Conservation (phyloP, 2,888 invertebrate genomes). For the Pristionchus japonicus region DNA sequence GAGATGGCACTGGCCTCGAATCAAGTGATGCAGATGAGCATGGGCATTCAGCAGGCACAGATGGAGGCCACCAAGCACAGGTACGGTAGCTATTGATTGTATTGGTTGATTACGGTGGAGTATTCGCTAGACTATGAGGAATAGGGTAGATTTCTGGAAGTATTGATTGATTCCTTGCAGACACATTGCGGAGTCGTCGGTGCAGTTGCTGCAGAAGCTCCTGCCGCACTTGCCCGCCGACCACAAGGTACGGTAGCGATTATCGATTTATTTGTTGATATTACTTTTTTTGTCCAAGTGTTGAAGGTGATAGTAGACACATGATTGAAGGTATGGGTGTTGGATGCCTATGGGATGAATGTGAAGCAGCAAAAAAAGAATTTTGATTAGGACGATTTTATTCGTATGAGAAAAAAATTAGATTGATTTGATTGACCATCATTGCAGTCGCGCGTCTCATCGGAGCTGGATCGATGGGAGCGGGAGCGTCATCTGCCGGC, state of each 20-base stretch:
- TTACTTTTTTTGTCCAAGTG: too few relatives aligned
- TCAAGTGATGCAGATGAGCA: background rate
- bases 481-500: background rate
- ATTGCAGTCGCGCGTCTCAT: background rate
- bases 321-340: too few relatives aligned
- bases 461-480: slow-evolving; percentile 2
- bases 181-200: slow-evolving; percentile 17
- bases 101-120: background rate
- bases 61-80: slow-evolving; percentile 10
- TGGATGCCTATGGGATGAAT: too few relatives aligned
- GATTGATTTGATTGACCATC: background rate
- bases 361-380: too few relatives aligned
- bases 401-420: too few relatives aligned
- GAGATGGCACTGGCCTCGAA: background rate
- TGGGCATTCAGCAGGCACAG: background rate
- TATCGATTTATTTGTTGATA: background rate
- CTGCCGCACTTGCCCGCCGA: background rate
- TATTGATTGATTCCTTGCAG: slow-evolving; percentile 1
- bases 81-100: background rate
- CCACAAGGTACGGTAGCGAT: slow-evolving; percentile 27
- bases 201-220: slow-evolving; percentile 9
- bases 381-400: too few relatives aligned
- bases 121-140: too few relatives aligned
- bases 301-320: background rate
- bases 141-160: background rate